Evolutionary conservation across 2,113 vertebrate species (phyloP).

Genomic region (Diphyllodes magnificus): DNA sequence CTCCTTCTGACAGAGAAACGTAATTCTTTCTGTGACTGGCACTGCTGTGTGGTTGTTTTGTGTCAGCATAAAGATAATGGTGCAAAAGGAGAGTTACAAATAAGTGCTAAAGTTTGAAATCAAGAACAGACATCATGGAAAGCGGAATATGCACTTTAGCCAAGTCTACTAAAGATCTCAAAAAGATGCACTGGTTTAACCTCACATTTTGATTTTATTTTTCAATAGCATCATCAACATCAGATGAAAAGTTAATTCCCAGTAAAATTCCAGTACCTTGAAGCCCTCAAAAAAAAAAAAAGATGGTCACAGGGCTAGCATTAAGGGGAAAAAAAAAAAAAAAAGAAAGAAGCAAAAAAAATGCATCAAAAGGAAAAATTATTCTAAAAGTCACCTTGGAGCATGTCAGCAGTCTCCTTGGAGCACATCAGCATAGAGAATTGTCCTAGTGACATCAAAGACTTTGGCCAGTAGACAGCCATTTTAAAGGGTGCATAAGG

Average conservation of each 20-base stretch:
- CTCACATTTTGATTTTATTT: background rate
- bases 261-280: background rate
- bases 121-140: background rate
- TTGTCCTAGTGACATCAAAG: background rate
- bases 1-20: background rate
- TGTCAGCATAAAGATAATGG: background rate
- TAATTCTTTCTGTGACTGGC: background rate
- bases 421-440: background rate
- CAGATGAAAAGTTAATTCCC: background rate
- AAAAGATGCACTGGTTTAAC: background rate
- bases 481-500: background rate
- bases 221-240: background rate
- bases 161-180: background rate
- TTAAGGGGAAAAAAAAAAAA: accelerated
- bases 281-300: background rate
- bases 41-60: background rate
- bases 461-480: background rate
- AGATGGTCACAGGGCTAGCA: background rate
- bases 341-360: background rate
- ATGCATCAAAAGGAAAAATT: background rate
- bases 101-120: background rate
- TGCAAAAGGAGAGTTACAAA: background rate
- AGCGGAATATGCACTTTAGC: background rate
- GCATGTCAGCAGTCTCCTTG: background rate
- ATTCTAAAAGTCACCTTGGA: background rate